Conservation (phyloP, 2,113 vertebrate species). For the Podarcis raffonei region DNA sequence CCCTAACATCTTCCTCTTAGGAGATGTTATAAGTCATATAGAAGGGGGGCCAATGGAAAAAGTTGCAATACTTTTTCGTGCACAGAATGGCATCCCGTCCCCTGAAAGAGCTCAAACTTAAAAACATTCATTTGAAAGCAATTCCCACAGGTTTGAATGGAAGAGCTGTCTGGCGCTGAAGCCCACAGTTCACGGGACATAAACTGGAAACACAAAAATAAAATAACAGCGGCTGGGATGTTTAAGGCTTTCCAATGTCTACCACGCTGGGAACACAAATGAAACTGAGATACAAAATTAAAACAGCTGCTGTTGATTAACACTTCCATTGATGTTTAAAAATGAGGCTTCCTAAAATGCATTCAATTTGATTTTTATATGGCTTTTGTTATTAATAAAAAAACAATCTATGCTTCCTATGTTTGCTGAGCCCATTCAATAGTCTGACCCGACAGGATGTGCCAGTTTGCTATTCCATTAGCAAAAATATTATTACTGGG, state of each 20-base stretch:
- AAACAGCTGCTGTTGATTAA: slow-evolving; percentile 45
- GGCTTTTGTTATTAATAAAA: slow-evolving; percentile 43
- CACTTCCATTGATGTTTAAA: slow-evolving; percentile 30
- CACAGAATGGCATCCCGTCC: background rate
- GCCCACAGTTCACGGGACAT: background rate
- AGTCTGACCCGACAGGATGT: slow-evolving; percentile 21
- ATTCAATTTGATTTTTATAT: slow-evolving; percentile 9
- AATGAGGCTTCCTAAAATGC: slow-evolving; percentile 38
- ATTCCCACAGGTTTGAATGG: background rate
- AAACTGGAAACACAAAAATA: background rate
- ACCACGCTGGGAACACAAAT: background rate
- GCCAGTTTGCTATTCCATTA: slow-evolving; percentile 9
- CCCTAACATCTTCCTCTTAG: background rate
- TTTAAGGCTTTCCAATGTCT: slow-evolving; percentile 1
- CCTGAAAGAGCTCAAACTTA: background rate
- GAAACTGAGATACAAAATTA: slow-evolving; percentile 19
- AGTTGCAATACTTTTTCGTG: background rate
- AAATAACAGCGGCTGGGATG: background rate
- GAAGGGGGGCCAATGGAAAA: background rate
- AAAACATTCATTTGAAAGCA: background rate
- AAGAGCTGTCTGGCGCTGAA: background rate
- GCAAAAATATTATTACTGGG: slow-evolving; percentile 14
- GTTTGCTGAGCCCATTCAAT: slow-evolving; percentile 35
- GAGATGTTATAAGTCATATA: background rate
- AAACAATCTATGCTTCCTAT: slow-evolving; percentile 35